Evolutionary conservation across 2,888 invertebrate genomes (phyloP), one percentile per base, ranked within the genome.

Genomic region (Cataglyphis altisquamis): DNA sequence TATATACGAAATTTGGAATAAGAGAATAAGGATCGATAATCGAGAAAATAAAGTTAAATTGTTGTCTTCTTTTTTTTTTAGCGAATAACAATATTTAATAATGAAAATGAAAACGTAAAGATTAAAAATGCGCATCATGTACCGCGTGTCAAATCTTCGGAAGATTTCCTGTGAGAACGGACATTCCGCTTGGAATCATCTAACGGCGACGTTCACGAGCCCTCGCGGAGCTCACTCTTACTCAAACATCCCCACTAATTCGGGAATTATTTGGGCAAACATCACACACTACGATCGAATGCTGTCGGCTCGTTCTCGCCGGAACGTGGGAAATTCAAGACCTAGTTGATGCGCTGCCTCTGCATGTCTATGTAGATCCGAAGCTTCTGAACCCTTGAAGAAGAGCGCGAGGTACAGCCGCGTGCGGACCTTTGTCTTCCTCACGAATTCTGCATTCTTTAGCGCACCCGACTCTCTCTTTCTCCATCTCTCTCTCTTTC

Each of bases 241-340:
- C 70, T 84, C 88, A 87, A 90, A 90, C 87, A 88, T 67, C 64
- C 85, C 83, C 83, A 88, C 91, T 92, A 91, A 92, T 90, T 91
- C 91, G 90, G 91, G 90, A 92, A 92, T 92, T 92, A 91, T 90
- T 92, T 91, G 86, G 82, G 88, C 88, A 92, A 92, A 92, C 90
- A 92, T 55, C 70, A 36, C 29, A 77, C 72, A 70, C 78, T 62
- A 80, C 84, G 86, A 86, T 84, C 87, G 85, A 90, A 89, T 88
- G 87, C 83, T 87, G 88, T 78, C 87, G 89, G 88, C 85, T 83
- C 81, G 82, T 82, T 82, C 74, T 80, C 66, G 86, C 66, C 70
- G 86, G 84, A 86, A 91, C 91, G 91, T 91, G 91, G 89, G 91
- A 91, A 90, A 91, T 91, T 72, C 82, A 75, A 84, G 82, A 74